Conservation (phyloP, 2,113 vertebrate genomes). For the Bufo gargarizans region DNA sequence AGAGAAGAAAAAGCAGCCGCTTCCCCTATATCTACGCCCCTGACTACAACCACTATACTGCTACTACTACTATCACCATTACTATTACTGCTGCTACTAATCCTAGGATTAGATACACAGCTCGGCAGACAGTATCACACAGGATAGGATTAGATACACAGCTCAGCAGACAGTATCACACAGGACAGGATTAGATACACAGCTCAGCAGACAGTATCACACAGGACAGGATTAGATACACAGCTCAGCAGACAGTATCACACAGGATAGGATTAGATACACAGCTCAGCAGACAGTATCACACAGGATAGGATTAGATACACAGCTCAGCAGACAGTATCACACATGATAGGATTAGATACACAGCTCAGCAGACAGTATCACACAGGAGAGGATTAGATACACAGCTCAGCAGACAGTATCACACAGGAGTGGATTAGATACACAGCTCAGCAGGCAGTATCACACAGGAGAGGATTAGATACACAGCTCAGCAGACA, state of each 20-base stretch:
- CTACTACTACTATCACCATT: too few relatives aligned
- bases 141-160: not conserved
- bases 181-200: too few relatives aligned
- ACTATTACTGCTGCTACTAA: not conserved
- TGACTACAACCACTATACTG: too few relatives aligned
- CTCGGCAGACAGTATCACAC: not conserved
- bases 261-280: too few relatives aligned
- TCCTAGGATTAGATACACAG: too few relatives aligned
- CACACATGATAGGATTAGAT: not conserved
- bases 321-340: not conserved
- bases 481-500: not conserved
- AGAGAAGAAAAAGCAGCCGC: too few relatives aligned
- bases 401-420: not conserved
- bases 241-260: too few relatives aligned
- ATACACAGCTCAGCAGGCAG: not conserved
- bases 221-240: too few relatives aligned
- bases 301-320: not conserved
- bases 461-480: not conserved
- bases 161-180: not conserved
- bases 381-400: not conserved
- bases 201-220: too few relatives aligned
- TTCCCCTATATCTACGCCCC: too few relatives aligned
- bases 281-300: too few relatives aligned
- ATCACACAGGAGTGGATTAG: not conserved
- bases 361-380: not conserved